Conservation (phyloP, 2,888 invertebrate genomes). For the Allacma fusca region DNA sequence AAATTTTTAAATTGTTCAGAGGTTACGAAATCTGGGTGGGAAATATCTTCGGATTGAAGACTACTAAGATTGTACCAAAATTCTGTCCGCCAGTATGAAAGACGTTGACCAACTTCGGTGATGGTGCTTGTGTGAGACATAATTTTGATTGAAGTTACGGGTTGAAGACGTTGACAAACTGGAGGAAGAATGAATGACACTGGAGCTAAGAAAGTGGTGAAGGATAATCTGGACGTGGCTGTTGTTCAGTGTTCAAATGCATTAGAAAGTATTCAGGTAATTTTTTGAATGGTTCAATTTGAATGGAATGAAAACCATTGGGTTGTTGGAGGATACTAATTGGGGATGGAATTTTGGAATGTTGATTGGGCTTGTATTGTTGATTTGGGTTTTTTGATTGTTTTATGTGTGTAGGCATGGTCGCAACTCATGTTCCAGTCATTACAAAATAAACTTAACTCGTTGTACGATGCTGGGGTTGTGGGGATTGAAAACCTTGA, state of each 20-base stretch:
- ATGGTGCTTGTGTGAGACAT: no score
- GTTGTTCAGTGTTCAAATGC: constrained; percentile 18
- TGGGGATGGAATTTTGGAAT: background rate
- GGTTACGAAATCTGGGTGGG: no score
- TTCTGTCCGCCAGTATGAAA: no score
- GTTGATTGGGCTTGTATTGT: background rate
- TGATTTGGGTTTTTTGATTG: background rate
- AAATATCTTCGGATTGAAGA: no score
- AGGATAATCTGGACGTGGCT: constrained; percentile 31
- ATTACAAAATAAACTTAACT: constrained; percentile 45
- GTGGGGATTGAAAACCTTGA: constrained; percentile 47
- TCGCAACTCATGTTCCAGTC: constrained; percentile 45
- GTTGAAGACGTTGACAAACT: no score
- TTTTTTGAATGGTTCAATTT: no score
- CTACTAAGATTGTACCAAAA: no score
- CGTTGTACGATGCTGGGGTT: constrained; percentile 47
- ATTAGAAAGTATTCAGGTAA: constrained; percentile 34
- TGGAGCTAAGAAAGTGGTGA: constrained; percentile 35
- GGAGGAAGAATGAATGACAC: constrained; percentile 17
- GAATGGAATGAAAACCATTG: no score
- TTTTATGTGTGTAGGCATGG: constrained; percentile 43
- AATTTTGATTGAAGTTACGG: no score
- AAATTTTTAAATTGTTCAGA: no score
- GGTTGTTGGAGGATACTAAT: background rate
- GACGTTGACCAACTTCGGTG: no score